Conservation (phyloP, 2,888 invertebrate species). For the Gibbula magus region DNA sequence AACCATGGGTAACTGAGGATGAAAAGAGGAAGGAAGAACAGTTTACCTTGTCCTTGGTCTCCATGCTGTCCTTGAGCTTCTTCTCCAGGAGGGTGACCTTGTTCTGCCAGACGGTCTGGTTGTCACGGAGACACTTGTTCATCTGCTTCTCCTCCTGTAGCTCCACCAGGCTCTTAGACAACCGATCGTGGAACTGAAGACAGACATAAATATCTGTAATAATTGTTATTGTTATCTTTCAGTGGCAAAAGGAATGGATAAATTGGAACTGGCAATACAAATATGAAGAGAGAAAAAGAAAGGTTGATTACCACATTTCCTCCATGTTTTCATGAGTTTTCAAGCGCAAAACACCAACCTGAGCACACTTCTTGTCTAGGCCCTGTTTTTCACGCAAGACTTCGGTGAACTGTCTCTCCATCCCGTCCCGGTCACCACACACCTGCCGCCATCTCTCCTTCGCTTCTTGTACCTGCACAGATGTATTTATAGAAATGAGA, state of each 20-base stretch:
- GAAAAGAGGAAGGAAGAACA: too few species aligned
- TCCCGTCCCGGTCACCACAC: constrained; percentile 47
- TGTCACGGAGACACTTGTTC: constrained; percentile 84
- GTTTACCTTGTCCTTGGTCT: constrained; percentile 73
- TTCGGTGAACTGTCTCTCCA: constrained; percentile 72
- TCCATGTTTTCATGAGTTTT: too few species aligned
- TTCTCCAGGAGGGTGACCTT: constrained; percentile 62
- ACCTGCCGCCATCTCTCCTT: constrained; percentile 54
- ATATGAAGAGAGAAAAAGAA: too few species aligned
- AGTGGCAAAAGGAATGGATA: too few species aligned
- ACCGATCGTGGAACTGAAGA: constrained; percentile 73
- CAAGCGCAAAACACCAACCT: constrained; percentile 49
- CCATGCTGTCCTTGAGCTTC: constrained; percentile 56
- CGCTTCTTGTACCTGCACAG: constrained; percentile 52
- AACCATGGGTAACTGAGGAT: too few species aligned
- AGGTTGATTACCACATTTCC: too few species aligned
- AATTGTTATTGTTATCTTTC: too few species aligned
- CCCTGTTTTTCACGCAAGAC: constrained; percentile 67
- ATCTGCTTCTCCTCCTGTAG: constrained; percentile 90
- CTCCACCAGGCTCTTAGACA: constrained; percentile 82
- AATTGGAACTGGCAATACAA: too few species aligned
- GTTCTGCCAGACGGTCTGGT: constrained; percentile 82
- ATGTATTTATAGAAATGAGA: background rate
- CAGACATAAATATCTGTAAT: background rate
- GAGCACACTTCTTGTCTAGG: constrained; percentile 67